Base-by-base conservation (phyloP, 2,888 invertebrate genomes). In the Spialia ferax region DNA sequence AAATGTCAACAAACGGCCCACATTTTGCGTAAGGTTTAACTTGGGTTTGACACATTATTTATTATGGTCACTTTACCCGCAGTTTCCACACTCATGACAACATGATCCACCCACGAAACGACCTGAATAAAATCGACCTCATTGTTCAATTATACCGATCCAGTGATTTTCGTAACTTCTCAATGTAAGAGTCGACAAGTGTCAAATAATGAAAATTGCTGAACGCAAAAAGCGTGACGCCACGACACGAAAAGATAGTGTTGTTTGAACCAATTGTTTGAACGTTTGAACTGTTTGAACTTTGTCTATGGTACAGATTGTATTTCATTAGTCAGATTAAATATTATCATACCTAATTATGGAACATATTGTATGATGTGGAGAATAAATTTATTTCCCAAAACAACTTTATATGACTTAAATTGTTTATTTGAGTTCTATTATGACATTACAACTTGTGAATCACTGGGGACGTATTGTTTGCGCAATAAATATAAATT, bases 41-140 rank as follows among this genome's bases (percentile, higher is more conserved):
- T 57, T 7, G 42, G 57, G 11, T 57, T 50, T 59, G 32, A 32
- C 32, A 32, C 32, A 32, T 32, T 65, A 42, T 29, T 20, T 18
- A 64, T 42, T 42, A 57, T 35, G 29, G 8, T 6, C 35, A 38
- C 11, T 7, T n/a, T 4, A 15, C 52, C 38, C 42, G 54, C 29
- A 48, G 54, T 71, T 71, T 66, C 73, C 69, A 66, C 70, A 71
- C 63, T 69, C 66, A 68, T 70, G 62, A 60, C 70, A 52, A 70
- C 63, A 63, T 65, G 38, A 59, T 68, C 79, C 80, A 73, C 81
- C 83, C 78, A 84, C 83, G 71, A 70, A 59, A 60, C 77, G 80
- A 73, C 77, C 83, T 68, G 73, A 77, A 80, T 83, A 74, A 76
- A 65, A 75, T 69, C 75, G 77, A 77, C 83, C 84, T 82, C 78